Conservation (phyloP, 2,888 invertebrate species). For the Xestoiulus laeticollis region DNA sequence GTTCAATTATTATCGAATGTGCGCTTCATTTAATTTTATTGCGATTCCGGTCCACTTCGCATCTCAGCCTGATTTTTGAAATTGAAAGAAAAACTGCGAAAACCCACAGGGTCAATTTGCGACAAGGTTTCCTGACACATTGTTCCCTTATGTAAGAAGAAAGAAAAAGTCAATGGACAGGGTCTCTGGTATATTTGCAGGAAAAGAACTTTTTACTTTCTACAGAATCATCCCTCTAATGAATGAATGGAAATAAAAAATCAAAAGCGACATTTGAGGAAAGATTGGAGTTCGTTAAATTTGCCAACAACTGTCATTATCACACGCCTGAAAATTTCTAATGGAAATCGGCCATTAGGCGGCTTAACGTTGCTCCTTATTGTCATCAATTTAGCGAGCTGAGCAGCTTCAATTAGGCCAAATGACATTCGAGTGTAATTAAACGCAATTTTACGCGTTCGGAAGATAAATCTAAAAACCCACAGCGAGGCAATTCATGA, state of each 20-base stretch:
- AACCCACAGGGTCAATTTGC: neutral
- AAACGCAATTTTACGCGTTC: conserved; percentile 14
- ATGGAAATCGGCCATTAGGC: conserved; percentile 25
- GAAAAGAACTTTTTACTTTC: too few relatives aligned
- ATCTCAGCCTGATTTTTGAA: neutral
- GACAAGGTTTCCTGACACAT: neutral
- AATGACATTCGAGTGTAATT: conserved; percentile 41
- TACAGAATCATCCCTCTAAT: too few relatives aligned
- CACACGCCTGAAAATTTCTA: conserved; percentile 9
- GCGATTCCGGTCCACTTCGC: conserved; percentile 15
- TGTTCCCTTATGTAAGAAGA: too few relatives aligned
- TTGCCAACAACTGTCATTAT: conserved; percentile 34
- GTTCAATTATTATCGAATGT: conserved; percentile 8
- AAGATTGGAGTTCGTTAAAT: conserved; percentile 32
- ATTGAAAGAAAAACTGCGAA: conserved; percentile 30
- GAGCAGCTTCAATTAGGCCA: neutral
- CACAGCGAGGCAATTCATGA: neutral
- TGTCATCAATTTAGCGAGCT: conserved; percentile 29
- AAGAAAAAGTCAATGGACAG: too few relatives aligned
- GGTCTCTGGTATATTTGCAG: too few relatives aligned
- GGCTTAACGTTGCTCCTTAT: conserved; percentile 30
- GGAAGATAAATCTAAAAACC: neutral
- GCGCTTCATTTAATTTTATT: conserved; percentile 9
- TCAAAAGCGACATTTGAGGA: conserved; percentile 1
- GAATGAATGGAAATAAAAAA: neutral